A percentile compares a stretch with the other conserved stretches of the same genome.
phyloP scores from a whole-genome alignment of 2,888 invertebrate species.

The Pachycephus smyrnensis region DNA sequence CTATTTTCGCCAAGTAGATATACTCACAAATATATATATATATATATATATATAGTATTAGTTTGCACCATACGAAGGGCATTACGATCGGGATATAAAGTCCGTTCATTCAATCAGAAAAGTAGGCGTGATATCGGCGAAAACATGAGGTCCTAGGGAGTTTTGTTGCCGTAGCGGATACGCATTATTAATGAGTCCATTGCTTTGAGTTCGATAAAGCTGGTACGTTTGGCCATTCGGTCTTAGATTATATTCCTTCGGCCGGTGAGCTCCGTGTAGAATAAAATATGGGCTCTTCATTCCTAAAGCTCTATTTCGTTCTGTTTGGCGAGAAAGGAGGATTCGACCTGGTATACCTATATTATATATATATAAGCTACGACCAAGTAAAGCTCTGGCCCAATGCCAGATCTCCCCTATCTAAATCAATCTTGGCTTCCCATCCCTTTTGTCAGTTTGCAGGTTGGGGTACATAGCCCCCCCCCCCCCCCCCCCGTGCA shows the following conservation, averaged over 20 bases:
- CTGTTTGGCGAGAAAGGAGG: constrained; percentile 29
- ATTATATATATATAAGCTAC: neutral
- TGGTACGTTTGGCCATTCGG: constrained; percentile 8
- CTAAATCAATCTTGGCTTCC: constrained; percentile 41
- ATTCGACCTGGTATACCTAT: constrained; percentile 13
- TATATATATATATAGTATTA: no score
- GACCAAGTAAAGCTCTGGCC: constrained; percentile 27
- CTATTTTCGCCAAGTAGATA: neutral
- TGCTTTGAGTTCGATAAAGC: neutral
- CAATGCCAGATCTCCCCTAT: constrained; percentile 37
- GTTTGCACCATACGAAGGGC: neutral
- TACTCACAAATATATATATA: no score
- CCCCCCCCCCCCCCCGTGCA: constrained; percentile 9
- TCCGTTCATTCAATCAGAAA: neutral
- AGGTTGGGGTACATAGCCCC: neutral
- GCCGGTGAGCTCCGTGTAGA: constrained; percentile 5
- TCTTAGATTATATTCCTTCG: neutral
- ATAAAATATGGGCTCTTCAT: constrained; percentile 39
- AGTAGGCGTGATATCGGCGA: neutral
- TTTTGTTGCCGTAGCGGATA: neutral
- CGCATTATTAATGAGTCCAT: neutral
- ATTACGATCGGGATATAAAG: neutral
- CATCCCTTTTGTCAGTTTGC: constrained; percentile 12
- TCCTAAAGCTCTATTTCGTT: constrained; percentile 25
- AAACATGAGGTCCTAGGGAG: no score